A percentile compares a stretch with the other conserved stretches of the same genome.
phyloP scores from a whole-genome alignment of 2,888 invertebrate genomes.

The Noctua comes region DNA sequence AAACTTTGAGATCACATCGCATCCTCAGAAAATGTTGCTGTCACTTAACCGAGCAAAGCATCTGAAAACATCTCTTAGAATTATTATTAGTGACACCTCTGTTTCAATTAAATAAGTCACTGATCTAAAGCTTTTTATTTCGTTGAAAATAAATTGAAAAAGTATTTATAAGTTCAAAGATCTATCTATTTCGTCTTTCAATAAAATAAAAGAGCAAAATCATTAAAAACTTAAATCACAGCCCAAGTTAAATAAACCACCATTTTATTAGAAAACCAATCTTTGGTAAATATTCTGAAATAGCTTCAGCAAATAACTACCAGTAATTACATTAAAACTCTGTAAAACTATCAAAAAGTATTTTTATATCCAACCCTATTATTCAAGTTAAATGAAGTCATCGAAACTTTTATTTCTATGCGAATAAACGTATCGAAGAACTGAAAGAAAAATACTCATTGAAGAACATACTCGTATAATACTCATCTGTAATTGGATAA shows the following conservation, averaged over 20 bases:
- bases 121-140: not conserved
- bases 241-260: conserved; percentile 15
- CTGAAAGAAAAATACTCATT: conserved; percentile 54
- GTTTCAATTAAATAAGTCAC: conserved; percentile 11
- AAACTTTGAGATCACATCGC: too few species aligned
- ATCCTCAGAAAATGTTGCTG: not conserved
- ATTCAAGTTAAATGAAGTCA: conserved; percentile 59
- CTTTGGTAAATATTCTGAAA: conserved; percentile 27
- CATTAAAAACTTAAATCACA: conserved; percentile 7
- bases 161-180: not conserved
- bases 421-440: conserved; percentile 34
- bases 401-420: conserved; percentile 44
- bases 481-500: conserved; percentile 49
- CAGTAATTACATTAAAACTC: conserved; percentile 48
- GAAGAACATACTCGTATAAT: conserved; percentile 24
- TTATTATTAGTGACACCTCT: not conserved
- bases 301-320: conserved; percentile 40
- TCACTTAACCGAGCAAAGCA: not conserved
- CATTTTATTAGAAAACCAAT: conserved; percentile 18
- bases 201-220: not conserved
- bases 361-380: conserved; percentile 47
- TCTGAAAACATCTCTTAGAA: not conserved
- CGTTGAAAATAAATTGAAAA: not conserved
- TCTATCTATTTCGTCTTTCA: not conserved
- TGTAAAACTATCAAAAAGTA: conserved; percentile 33